A percentile compares a stretch with the other conserved stretches of the same genome.
Evolutionary conservation across 2,888 invertebrate species (phyloP).

Genomic region (Parascotia fuliginaria): DNA sequence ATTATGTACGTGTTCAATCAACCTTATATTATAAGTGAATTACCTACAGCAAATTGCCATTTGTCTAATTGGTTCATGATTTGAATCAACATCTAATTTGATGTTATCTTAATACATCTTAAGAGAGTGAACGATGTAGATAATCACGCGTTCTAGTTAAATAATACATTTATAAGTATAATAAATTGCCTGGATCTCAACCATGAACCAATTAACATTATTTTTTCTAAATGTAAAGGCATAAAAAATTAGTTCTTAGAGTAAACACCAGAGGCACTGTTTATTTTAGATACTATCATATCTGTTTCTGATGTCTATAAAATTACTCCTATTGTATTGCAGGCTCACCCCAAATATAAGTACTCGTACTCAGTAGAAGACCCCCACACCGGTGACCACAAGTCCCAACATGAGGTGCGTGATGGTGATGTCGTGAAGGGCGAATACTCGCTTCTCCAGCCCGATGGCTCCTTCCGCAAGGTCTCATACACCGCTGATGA

Average conservation of each 20-base stretch:
- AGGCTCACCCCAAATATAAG: conserved; percentile 87
- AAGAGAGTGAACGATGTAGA: not conserved
- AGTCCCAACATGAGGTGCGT: conserved; percentile 85
- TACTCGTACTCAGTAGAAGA: conserved; percentile 87
- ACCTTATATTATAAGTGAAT: too few relatives aligned
- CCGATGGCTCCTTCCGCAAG: conserved; percentile 86
- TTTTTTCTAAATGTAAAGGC: too few relatives aligned
- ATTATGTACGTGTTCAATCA: conserved; percentile 73
- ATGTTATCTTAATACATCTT: too few relatives aligned
- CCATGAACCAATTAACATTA: too few relatives aligned
- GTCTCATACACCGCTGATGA: conserved; percentile 87
- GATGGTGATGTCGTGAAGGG: conserved; percentile 88
- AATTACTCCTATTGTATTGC: conserved; percentile 26
- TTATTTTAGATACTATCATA: too few relatives aligned
- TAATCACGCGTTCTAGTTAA: not conserved
- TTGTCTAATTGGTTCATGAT: not conserved
- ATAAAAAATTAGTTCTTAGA: too few relatives aligned
- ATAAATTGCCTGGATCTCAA: too few relatives aligned
- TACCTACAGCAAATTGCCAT: conserved; percentile 4
- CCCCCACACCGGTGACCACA: conserved; percentile 87
- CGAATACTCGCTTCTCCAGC: conserved; percentile 87
- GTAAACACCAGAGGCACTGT: too few relatives aligned
- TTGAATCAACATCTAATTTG: not conserved
- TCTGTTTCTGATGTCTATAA: too few relatives aligned
- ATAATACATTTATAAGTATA: not conserved